Evolutionary conservation across 2,113 vertebrate species (phyloP).

Genomic region (Egretta garzetta): DNA sequence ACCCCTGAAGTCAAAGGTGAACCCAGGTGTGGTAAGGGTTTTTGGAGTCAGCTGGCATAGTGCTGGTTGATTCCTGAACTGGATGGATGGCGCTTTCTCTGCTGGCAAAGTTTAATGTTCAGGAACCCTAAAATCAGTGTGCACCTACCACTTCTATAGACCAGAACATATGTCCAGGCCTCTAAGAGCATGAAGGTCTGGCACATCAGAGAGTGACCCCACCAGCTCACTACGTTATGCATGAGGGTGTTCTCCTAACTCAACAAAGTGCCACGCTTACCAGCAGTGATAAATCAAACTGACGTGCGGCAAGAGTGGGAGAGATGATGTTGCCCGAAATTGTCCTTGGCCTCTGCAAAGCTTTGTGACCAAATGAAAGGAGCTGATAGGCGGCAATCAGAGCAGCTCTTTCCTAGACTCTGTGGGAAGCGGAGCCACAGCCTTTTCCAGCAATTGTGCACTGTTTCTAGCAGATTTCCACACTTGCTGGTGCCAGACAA

Average conservation of each 20-base stretch:
- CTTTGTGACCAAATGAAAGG: not conserved
- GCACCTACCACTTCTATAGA: not conserved
- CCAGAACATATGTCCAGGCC: fast-evolving
- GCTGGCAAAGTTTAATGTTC: not conserved
- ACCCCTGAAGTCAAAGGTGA: not conserved
- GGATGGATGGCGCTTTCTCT: not conserved
- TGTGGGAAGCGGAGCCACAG: fast-evolving
- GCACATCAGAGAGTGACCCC: not conserved
- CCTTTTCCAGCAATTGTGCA: not conserved
- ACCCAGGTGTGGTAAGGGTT: not conserved
- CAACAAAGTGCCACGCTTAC: not conserved
- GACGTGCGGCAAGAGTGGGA: fast-evolving
- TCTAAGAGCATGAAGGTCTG: not conserved
- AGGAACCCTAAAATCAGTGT: not conserved
- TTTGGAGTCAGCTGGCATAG: not conserved
- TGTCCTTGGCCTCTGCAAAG: not conserved
- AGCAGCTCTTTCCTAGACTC: not conserved
- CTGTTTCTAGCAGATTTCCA: not conserved
- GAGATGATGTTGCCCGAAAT: not conserved
- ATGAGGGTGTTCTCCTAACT: not conserved
- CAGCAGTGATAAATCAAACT: not conserved
- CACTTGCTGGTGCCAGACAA: not conserved
- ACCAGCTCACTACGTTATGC: not conserved
- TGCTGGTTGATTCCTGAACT: not conserved
- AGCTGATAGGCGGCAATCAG: not conserved